Evolutionary conservation across 2,797 vertebrate genomes (phyloP).

Genomic region (Chrysocyon brachyurus): DNA sequence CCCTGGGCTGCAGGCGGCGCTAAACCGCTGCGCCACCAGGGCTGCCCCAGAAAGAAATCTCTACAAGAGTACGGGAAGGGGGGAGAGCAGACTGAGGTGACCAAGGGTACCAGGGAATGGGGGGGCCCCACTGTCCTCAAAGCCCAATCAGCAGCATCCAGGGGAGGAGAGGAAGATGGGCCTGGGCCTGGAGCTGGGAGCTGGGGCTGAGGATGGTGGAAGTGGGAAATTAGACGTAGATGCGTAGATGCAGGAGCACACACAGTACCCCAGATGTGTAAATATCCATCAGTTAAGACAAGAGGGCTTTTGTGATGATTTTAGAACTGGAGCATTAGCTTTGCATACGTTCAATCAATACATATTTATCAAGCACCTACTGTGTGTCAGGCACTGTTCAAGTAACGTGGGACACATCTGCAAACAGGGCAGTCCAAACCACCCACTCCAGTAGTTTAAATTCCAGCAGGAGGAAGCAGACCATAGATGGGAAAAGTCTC

Average conservation of each 20-base stretch:
- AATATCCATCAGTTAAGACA: not conserved
- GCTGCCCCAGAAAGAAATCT: not conserved
- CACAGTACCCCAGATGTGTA: not conserved
- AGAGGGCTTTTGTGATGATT: not conserved
- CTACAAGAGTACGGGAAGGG: not conserved
- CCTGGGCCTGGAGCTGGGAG: too few species aligned
- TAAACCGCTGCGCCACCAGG: too few species aligned
- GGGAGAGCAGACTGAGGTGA: not conserved
- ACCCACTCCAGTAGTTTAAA: not conserved
- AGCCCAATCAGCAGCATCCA: not conserved
- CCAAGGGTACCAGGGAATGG: not conserved
- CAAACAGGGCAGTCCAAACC: not conserved
- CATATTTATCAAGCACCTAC: not conserved
- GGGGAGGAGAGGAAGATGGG: not conserved
- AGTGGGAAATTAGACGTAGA: too few species aligned
- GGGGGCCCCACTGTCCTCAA: not conserved
- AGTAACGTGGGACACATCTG: not conserved
- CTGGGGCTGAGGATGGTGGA: not conserved
- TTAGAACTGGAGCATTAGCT: not conserved
- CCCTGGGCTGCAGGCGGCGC: too few species aligned
- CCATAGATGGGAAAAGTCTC: not conserved
- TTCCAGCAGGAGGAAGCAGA: not conserved
- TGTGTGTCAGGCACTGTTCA: not conserved
- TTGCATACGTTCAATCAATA: not conserved
- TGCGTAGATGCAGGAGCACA: not conserved